phyloP scores from a whole-genome alignment of 2,797 vertebrate genomes.

The Gambelia wislizenii region DNA sequence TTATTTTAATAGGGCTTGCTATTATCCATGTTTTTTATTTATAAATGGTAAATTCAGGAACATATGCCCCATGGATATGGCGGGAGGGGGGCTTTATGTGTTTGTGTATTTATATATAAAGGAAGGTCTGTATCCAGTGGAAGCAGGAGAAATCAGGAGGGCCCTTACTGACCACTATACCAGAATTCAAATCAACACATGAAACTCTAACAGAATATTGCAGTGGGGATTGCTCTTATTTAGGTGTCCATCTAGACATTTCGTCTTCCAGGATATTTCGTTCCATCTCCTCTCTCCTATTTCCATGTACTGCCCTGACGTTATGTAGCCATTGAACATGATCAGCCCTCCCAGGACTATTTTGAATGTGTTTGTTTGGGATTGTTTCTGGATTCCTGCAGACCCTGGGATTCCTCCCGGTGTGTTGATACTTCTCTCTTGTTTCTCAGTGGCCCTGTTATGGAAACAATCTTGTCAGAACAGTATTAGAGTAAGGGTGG shows the following conservation, averaged over 20 bases:
- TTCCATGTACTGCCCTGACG: not conserved
- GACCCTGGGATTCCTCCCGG: not conserved
- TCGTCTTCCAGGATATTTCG: not conserved
- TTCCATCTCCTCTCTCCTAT: not conserved
- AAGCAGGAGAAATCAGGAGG: not conserved
- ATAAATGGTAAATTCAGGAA: too few relatives aligned
- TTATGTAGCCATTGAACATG: too few relatives aligned
- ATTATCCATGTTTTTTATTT: too few relatives aligned
- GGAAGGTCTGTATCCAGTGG: not conserved
- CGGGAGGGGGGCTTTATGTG: too few relatives aligned
- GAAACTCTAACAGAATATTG: not conserved
- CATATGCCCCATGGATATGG: too few relatives aligned
- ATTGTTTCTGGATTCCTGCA: not conserved
- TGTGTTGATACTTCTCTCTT: not conserved
- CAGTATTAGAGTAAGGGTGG: too few relatives aligned
- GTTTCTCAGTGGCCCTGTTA: not conserved
- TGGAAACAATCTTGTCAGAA: not conserved
- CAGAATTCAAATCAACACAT: not conserved
- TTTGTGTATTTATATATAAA: not conserved
- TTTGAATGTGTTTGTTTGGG: not conserved
- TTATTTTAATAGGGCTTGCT: too few relatives aligned
- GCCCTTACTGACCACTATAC: conserved; percentile 13
- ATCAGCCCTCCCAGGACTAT: not conserved
- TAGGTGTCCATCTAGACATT: not conserved
- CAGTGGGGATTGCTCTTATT: not conserved